Percentiles rank a stretch among this genome's conserved stretches.
Conservation (phyloP, 2,113 vertebrate species). For the Marcusenius ussheri region DNA sequence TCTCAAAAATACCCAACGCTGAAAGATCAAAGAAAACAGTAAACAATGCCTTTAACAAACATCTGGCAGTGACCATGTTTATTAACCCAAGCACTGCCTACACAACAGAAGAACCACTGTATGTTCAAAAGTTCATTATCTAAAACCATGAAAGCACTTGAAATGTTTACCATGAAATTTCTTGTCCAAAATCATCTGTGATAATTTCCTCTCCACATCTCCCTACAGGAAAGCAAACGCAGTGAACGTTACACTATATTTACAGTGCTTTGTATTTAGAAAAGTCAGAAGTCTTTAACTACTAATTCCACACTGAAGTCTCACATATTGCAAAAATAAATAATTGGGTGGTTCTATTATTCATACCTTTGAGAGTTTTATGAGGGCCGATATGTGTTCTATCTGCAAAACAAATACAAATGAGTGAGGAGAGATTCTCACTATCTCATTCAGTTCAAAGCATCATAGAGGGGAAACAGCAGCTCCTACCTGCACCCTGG, state of each 20-base stretch:
- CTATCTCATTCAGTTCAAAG: slow-evolving; percentile 53
- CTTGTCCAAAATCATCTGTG: slow-evolving; percentile 98
- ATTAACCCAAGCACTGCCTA: not conserved
- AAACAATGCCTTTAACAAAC: not conserved
- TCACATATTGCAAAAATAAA: not conserved
- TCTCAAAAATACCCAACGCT: no score
- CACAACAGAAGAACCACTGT: not conserved
- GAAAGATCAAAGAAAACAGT: no score
- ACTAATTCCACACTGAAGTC: not conserved
- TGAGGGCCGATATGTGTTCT: slow-evolving; percentile 92
- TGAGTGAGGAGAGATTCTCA: not conserved
- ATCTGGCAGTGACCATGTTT: not conserved
- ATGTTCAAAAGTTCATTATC: not conserved
- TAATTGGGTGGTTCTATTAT: not conserved
- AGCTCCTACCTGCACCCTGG: slow-evolving; percentile 90
- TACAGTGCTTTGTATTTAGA: not conserved
- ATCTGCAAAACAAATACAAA: slow-evolving; percentile 64
- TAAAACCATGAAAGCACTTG: not conserved
- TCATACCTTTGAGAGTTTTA: slow-evolving; percentile 91
- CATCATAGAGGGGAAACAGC: slow-evolving; percentile 44
- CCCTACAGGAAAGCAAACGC: slow-evolving; percentile 54
- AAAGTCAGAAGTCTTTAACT: not conserved
- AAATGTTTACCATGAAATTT: slow-evolving; percentile 85
- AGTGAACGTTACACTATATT: not conserved
- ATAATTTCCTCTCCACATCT: slow-evolving; percentile 95